Conservation (phyloP, 2,797 vertebrate species). For the Pseudochirops cupreus region DNA sequence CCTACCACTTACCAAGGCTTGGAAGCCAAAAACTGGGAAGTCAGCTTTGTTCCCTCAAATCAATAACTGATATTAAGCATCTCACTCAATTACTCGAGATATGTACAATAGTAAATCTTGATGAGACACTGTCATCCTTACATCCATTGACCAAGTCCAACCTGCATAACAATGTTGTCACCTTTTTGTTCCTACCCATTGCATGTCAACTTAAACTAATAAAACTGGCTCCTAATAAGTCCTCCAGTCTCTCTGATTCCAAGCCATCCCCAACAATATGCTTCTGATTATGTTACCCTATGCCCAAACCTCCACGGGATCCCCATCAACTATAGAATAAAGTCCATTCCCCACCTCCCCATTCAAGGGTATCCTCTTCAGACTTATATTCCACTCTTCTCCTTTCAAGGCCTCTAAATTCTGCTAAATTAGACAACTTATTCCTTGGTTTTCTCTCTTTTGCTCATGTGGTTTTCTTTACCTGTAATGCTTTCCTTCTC, state of each 20-base stretch:
- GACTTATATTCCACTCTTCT: background rate
- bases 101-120: background rate
- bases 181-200: background rate
- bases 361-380: background rate
- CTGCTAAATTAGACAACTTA: background rate
- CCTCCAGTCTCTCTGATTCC: background rate
- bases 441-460: background rate
- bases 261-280: background rate
- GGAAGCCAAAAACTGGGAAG: background rate
- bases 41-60: background rate
- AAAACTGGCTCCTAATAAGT: background rate
- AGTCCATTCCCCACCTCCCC: background rate
- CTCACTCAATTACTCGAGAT: background rate
- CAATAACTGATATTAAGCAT: background rate
- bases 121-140: background rate
- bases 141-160: background rate
- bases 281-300: background rate
- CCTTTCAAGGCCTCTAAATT: background rate
- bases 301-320: background rate
- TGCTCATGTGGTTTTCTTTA: background rate
- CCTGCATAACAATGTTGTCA: background rate
- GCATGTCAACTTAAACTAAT: background rate
- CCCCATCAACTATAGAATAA: background rate
- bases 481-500: background rate
- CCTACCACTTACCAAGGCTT: background rate